Percentiles rank a stretch among this genome's conserved stretches.
Evolutionary conservation across 2,888 invertebrate genomes (phyloP).

Genomic region (Saturnia japonica): DNA sequence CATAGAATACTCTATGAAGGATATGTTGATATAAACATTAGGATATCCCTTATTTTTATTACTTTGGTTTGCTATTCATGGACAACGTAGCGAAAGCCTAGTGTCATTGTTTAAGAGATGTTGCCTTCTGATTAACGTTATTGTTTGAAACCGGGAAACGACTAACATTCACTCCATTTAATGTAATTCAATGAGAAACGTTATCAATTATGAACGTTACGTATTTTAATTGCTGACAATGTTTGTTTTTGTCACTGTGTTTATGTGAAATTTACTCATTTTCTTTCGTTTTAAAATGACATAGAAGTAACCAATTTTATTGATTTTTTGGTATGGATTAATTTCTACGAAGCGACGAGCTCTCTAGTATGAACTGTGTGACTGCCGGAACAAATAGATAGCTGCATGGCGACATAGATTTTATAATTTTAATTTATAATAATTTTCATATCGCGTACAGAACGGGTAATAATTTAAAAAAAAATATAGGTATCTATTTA

Average conservation of each 20-base stretch:
- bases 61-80: slow-evolving; percentile 36
- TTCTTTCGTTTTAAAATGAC: slow-evolving; percentile 15
- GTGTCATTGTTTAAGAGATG: slow-evolving; percentile 77
- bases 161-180: slow-evolving; percentile 75
- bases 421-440: too few relatives aligned
- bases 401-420: too few relatives aligned
- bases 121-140: slow-evolving; percentile 71
- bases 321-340: too few relatives aligned
- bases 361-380: too few relatives aligned
- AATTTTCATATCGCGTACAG: too few relatives aligned
- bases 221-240: slow-evolving; percentile 30
- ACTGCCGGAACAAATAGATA: too few relatives aligned
- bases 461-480: too few relatives aligned
- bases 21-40: slow-evolving; percentile 8
- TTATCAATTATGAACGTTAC: slow-evolving; percentile 74
- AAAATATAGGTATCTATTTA: too few relatives aligned
- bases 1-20: slow-evolving; percentile 14
- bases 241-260: slow-evolving; percentile 28
- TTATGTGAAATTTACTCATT: slow-evolving; percentile 22
- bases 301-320: too few relatives aligned
- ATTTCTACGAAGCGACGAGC: too few relatives aligned
- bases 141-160: slow-evolving; percentile 77
- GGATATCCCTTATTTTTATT: slow-evolving; percentile 22
- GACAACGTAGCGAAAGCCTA: slow-evolving; percentile 54
- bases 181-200: slow-evolving; percentile 77